phyloP scores from a whole-genome alignment of 2,113 vertebrate species.

The Triplophysa siluroides region DNA sequence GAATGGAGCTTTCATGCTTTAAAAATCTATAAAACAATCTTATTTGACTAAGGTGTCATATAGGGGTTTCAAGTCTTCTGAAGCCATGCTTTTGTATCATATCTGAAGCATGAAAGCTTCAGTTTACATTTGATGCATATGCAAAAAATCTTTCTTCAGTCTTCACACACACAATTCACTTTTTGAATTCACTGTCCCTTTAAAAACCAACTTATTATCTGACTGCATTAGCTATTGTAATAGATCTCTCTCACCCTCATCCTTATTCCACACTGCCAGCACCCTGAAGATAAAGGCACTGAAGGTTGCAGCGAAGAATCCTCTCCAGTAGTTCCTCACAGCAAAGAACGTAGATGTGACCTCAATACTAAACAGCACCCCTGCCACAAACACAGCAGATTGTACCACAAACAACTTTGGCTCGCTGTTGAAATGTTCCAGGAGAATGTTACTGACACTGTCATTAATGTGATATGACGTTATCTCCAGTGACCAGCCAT shows the following conservation, averaged over 20 bases:
- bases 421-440: background rate
- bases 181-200: conserved; percentile 36
- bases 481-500: conserved; percentile 47
- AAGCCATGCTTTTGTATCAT: too few relatives aligned
- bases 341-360: conserved; percentile 98
- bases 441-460: conserved; percentile 8
- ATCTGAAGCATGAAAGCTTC: too few relatives aligned
- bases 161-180: conserved; percentile 61
- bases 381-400: conserved; percentile 66
- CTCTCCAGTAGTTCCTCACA: conserved; percentile 97
- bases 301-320: conserved; percentile 97
- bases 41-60: too few relatives aligned
- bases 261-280: conserved; percentile 94
- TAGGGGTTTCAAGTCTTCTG: too few relatives aligned
- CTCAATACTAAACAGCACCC: conserved; percentile 97
- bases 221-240: conserved; percentile 48
- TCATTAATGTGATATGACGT: conserved; percentile 15
- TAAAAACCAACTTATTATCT: conserved; percentile 11
- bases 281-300: conserved; percentile 99
- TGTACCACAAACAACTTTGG: conserved; percentile 2
- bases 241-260: conserved; percentile 87
- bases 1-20: too few relatives aligned
- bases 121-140: too few relatives aligned
- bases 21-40: too few relatives aligned
- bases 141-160: background rate